Percentiles rank a stretch among this genome's conserved stretches.
Evolutionary conservation across 2,797 vertebrate genomes (phyloP).

Genomic region (Pseudomugil gertrudae): DNA sequence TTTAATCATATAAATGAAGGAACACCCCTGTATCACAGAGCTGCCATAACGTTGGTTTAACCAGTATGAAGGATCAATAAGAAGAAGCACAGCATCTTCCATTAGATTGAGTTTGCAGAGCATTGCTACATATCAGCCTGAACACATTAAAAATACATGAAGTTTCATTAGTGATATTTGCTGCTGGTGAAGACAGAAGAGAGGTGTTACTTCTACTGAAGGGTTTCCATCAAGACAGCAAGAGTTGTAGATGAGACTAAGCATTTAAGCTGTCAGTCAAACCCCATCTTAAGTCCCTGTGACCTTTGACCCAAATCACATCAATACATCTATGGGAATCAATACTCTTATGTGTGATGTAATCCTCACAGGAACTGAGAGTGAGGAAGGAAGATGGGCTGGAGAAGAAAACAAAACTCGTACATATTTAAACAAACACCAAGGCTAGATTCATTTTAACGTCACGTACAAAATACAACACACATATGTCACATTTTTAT

Average conservation of each 20-base stretch:
- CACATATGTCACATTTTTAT: background rate
- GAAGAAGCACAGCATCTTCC: slow-evolving; percentile 59
- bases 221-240: slow-evolving; percentile 37
- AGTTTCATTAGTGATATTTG: slow-evolving; percentile 62
- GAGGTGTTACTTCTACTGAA: slow-evolving; percentile 54
- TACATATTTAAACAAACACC: slow-evolving; percentile 59
- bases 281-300: slow-evolving; percentile 58
- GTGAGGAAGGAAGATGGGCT: slow-evolving; percentile 43
- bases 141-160: slow-evolving; percentile 79
- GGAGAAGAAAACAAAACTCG: slow-evolving; percentile 56
- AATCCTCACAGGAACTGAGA: slow-evolving; percentile 55
- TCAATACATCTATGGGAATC: slow-evolving; percentile 79
- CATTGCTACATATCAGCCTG: slow-evolving; percentile 43
- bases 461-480: slow-evolving; percentile 6
- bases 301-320: slow-evolving; percentile 74
- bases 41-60: slow-evolving; percentile 58
- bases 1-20: slow-evolving; percentile 45
- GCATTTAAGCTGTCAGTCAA: slow-evolving; percentile 56
- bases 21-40: slow-evolving; percentile 40
- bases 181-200: slow-evolving; percentile 41
- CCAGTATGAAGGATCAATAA: slow-evolving; percentile 67
- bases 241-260: slow-evolving; percentile 38
- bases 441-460: slow-evolving; percentile 35
- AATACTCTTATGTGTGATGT: slow-evolving; percentile 65
- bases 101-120: slow-evolving; percentile 60